Evolutionary conservation across 2,888 invertebrate genomes (phyloP).

Genomic region (Hymenopus coronatus): DNA sequence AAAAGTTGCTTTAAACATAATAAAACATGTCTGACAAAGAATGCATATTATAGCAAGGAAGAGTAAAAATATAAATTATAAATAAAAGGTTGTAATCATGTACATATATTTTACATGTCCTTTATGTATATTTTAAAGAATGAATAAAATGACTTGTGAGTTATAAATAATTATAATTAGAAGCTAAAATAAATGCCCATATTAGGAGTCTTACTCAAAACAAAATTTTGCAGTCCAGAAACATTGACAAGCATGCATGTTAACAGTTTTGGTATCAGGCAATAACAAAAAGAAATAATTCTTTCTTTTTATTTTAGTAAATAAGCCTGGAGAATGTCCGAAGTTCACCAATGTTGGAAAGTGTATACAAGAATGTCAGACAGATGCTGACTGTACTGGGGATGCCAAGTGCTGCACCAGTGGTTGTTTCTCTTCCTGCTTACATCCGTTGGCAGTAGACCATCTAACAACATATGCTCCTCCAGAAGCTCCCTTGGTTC

Average conservation of each 20-base stretch:
- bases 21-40: no score
- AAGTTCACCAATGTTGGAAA: conserved; percentile 46
- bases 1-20: no score
- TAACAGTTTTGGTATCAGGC: background rate
- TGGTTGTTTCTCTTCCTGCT: conserved; percentile 74
- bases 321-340: conserved; percentile 70
- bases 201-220: no score
- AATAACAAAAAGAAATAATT: background rate
- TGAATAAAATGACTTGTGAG: no score
- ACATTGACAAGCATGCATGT: background rate
- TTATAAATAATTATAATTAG: no score
- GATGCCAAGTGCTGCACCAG: conserved; percentile 78
- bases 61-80: no score
- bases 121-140: no score
- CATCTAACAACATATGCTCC: conserved; percentile 47
- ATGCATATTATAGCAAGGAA: no score
- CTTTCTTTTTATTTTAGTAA: conserved; percentile 48
- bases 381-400: conserved; percentile 78
- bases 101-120: no score
- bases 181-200: no score
- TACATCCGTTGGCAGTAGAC: conserved; percentile 51
- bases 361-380: conserved; percentile 70
- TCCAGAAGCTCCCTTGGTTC: background rate
- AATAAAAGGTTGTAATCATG: no score
- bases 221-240: background rate